Evolutionary conservation across 2,888 invertebrate species (phyloP).

Genomic region (Thecocarcelia acutangulata): DNA sequence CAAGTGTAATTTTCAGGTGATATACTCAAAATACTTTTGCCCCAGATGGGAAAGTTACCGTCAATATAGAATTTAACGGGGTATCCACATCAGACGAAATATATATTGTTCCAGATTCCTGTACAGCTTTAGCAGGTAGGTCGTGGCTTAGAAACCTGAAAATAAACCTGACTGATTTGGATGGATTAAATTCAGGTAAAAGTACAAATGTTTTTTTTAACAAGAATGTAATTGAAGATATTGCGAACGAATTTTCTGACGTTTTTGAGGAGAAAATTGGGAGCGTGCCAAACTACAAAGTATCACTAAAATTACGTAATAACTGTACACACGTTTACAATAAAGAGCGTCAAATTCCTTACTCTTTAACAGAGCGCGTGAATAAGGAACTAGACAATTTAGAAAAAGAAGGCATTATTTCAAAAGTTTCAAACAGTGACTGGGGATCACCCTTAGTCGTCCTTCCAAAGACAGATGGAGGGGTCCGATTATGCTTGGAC

Average conservation of each 20-base stretch:
- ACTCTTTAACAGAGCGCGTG: slow-evolving; percentile 34
- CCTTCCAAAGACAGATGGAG: slow-evolving; percentile 30
- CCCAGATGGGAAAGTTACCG: slow-evolving; percentile 42
- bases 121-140: background rate
- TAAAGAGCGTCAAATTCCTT: slow-evolving; percentile 49
- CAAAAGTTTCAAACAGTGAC: slow-evolving; percentile 33
- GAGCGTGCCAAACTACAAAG: slow-evolving; percentile 27
- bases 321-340: slow-evolving; percentile 33
- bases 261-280: slow-evolving; percentile 46
- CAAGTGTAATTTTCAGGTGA: slow-evolving; percentile 5
- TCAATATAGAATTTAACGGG: slow-evolving; percentile 30
- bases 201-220: background rate
- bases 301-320: slow-evolving; percentile 31
- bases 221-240: background rate
- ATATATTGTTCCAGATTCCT: background rate
- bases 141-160: slow-evolving; percentile 27
- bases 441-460: slow-evolving; percentile 43
- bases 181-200: background rate
- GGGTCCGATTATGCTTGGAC: slow-evolving; percentile 31
- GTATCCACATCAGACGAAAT: too few species aligned
- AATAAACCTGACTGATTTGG: slow-evolving; percentile 23
- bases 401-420: slow-evolving; percentile 30
- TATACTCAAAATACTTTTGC: slow-evolving; percentile 25
- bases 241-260: slow-evolving; percentile 13
- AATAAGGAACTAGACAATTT: slow-evolving; percentile 34